Conservation (phyloP, 2,113 vertebrate genomes). For the Ursus arctos region DNA sequence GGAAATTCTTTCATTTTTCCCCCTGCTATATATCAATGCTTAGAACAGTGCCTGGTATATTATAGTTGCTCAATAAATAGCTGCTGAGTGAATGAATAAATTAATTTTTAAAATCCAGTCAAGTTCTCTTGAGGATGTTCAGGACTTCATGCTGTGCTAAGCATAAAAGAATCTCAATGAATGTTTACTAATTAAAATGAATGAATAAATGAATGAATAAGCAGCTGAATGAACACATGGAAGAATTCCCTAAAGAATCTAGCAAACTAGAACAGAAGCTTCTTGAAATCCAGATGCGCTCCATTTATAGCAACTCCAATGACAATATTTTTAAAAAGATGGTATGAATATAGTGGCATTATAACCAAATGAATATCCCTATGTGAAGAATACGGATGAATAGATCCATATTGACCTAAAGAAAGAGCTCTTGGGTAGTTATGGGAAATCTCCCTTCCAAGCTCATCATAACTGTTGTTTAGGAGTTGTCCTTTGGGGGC, state of each 20-base stretch:
- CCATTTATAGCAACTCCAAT: background rate
- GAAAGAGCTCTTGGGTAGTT: background rate
- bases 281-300: background rate
- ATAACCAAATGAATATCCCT: background rate
- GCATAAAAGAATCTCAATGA: background rate
- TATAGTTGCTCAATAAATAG: background rate
- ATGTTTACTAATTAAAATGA: background rate
- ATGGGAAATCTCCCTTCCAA: background rate
- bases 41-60: background rate
- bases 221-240: background rate
- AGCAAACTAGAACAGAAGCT: background rate
- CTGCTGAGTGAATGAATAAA: background rate
- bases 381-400: background rate
- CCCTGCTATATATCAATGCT: background rate
- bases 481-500: background rate
- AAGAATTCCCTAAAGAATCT: background rate
- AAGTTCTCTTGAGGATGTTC: background rate
- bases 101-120: background rate
- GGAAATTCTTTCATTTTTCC: background rate
- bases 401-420: background rate
- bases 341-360: background rate
- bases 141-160: background rate
- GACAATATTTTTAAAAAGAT: background rate
- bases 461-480: background rate
- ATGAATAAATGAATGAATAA: background rate